Evolutionary conservation across 2,888 invertebrate genomes (phyloP), one percentile per base, ranked within the genome.

Genomic region (Andrena fulva): DNA sequence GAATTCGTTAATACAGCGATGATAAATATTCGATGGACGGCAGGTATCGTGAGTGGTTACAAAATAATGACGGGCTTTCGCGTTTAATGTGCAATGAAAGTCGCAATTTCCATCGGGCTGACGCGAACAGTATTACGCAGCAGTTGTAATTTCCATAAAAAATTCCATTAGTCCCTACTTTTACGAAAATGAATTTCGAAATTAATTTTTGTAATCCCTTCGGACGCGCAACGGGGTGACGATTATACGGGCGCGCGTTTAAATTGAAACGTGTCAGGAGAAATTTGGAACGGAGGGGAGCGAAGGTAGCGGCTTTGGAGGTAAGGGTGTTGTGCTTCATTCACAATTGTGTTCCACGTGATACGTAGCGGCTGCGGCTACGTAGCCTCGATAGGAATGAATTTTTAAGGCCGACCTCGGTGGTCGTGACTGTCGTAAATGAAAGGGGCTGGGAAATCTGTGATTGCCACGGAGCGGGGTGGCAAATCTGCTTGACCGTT

Each of bases 401-500:
- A 68, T 79, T 56, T 64, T 76, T 75, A 69, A 68, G 7, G 16
- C 27, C 24, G 29, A 16, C 29, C 56, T 60, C 73, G 48, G 4
- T 24, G 56, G 20, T 69, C 56, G 31, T 50, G 33, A 7, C 48
- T 60, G 33, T 60, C 29, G 20, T n/a, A 54, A 50, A 31, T 48
- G 42, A 33, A 54, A 27, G 50, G 33, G 68, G 48, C 27, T 27
- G 50, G 12, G 52, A 16, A 50, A 52, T 29, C 20, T 8, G 5
- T 20, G 31, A 3, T 29, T 33, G 33, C 33, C 24, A 20, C 29
- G 16, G 8, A 12, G 16, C n/a, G 24, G 29, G 6, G 8, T 6
- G 50, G 48, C 6, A 20, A 56, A 54, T 16, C 8, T 3, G 12
- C 24, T 33, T 42, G 24, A 59, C 7, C 24, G 27, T 42, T n/a